A percentile compares a stretch with the other conserved stretches of the same genome.
Evolutionary conservation across 2,797 vertebrate genomes (phyloP).

Genomic region (Sebastes iracundus): DNA sequence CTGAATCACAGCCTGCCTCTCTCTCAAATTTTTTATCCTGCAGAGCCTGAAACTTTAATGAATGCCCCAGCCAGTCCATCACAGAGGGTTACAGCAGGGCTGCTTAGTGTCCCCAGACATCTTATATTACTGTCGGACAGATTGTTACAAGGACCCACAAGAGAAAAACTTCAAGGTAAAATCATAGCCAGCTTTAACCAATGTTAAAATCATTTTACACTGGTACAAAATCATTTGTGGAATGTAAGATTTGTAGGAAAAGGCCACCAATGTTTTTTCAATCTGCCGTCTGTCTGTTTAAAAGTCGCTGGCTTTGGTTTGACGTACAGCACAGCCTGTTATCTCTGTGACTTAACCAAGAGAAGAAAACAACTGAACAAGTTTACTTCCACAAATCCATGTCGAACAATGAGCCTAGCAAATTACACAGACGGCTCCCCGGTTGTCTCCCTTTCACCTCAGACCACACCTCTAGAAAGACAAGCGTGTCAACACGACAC

Average conservation of each 20-base stretch:
- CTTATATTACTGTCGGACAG: background rate
- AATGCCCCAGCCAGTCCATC: background rate
- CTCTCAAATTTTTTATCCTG: constrained; percentile 14
- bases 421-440: background rate
- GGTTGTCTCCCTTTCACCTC: constrained; percentile 5
- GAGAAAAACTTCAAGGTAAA: background rate
- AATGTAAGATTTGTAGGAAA: background rate
- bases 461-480: constrained; percentile 43
- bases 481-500: constrained; percentile 24
- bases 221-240: background rate
- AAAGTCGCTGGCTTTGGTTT: background rate
- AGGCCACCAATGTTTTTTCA: background rate
- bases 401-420: constrained; percentile 4
- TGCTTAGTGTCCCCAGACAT: background rate
- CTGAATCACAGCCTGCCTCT: constrained; percentile 19
- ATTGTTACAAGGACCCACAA: background rate
- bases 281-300: background rate
- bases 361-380: background rate
- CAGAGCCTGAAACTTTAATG: constrained; percentile 28
- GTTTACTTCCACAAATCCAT: constrained; percentile 8
- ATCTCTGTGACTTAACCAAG: background rate
- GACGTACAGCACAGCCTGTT: background rate
- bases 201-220: background rate
- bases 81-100: background rate
- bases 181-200: background rate